phyloP scores from a whole-genome alignment of 1,140 invertebrate genomes.

The Bombus soroeensis region DNA sequence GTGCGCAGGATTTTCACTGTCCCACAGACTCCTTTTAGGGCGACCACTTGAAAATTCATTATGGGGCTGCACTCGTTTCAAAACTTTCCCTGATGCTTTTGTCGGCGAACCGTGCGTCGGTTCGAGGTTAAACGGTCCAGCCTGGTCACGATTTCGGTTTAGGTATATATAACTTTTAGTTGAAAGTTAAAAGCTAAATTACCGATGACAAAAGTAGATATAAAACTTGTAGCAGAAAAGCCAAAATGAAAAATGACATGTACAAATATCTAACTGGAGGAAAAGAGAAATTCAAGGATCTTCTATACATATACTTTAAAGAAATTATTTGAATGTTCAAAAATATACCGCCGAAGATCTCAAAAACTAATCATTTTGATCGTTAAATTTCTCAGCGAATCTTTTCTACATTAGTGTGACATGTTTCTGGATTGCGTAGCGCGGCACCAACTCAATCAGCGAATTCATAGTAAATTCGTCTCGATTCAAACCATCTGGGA shows the following conservation, averaged over 20 bases:
- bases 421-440: not conserved
- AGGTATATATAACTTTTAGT: not conserved
- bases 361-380: no score
- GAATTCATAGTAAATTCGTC: not conserved
- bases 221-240: not conserved
- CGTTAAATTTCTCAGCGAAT: not conserved
- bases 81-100: conserved; percentile 4
- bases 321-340: not conserved
- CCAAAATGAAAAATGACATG: not conserved
- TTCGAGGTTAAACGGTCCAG: no score
- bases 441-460: not conserved
- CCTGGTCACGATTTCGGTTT: not conserved
- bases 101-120: not conserved
- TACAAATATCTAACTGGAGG: not conserved
- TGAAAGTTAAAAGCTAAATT: not conserved
- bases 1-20: conserved; percentile 48
- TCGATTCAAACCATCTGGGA: not conserved
- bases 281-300: no score
- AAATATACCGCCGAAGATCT: not conserved
- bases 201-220: not conserved
- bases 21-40: conserved; percentile 26
- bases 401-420: no score
- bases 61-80: conserved; percentile 3
- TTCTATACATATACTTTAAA: not conserved
- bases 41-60: conserved; percentile 49